Base-by-base conservation (phyloP, 2,888 invertebrate species). In the Tetragonula carbonaria region DNA sequence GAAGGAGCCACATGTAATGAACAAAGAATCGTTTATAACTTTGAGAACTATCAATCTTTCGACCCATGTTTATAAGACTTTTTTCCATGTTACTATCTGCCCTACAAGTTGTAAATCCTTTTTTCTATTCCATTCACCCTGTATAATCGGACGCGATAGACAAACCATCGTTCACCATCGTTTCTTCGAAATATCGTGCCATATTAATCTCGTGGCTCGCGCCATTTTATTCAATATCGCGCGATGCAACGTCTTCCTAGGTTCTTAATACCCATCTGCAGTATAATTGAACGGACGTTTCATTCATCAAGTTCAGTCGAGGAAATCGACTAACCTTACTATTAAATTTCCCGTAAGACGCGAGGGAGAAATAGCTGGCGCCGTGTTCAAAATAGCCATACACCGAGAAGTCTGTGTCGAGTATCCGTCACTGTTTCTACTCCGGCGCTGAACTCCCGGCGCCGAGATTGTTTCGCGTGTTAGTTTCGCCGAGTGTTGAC, bases 401-500 rank as follows among this genome's bases (percentile, higher is more conserved):
- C 66, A 62, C 75, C 82, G 63, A 74, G 75, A 71, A 6, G 68
- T 53, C 65, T 74, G 80, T 82, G 79, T 84, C 80, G 80, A 78
- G 82, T 90, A 92, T 92, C 82, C 84, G 89, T 92, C 92, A 92
- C 91, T 92, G 92, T 92, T 28, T 90, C 86, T 50, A 76, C 72
- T 82, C 70, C 67, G 84, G 84, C 86, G 59, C n/a, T 78, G 80
- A 75, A 86, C 87, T 86, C 88, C 8, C 45, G 45, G 89, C 87
- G 87, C 89, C 88, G 84, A 82, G 87, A 87, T 92, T 92, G 91
- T 91, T 92, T 91, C 88, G 86, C 91, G 90, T 91, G 91, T 90
- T 91, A 86, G 91, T 88, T 92, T 92, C 86, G 89, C 87, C 92
- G 92, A 92, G 91, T 92, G 92, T 92, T 92, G 88, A 86, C 87